Evolutionary conservation across 2,113 vertebrate genomes (phyloP).

Genomic region (Sitta europaea): DNA sequence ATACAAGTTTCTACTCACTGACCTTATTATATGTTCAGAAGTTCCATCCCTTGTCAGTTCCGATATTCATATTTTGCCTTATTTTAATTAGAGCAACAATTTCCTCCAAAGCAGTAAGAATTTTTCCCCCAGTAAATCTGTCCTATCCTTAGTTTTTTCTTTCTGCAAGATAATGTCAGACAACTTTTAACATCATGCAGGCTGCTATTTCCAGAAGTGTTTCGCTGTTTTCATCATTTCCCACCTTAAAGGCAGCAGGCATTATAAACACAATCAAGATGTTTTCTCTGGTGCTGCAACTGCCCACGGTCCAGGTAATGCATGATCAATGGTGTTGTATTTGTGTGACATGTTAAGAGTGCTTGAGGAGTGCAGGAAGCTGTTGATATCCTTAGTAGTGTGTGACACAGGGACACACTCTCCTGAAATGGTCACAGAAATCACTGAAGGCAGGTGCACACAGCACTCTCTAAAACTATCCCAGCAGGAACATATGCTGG

Average conservation of each 20-base stretch:
- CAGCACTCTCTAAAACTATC: background rate
- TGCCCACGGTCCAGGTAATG: background rate
- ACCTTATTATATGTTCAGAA: background rate
- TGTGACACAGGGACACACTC: fast-evolving
- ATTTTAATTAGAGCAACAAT: background rate
- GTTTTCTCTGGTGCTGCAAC: background rate
- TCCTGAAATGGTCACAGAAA: background rate
- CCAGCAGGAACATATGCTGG: background rate
- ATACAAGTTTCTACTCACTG: background rate
- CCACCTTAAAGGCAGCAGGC: background rate
- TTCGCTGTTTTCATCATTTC: background rate
- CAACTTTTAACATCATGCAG: background rate
- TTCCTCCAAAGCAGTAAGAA: background rate
- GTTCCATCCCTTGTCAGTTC: background rate
- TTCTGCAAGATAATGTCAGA: background rate
- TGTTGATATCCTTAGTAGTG: no score
- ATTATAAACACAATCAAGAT: background rate
- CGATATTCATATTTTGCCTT: background rate
- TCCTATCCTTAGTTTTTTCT: background rate
- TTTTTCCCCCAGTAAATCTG: background rate
- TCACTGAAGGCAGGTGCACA: background rate
- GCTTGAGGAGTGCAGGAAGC: background rate
- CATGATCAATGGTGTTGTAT: fast-evolving
- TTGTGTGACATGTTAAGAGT: background rate
- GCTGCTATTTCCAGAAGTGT: background rate